Evolutionary conservation across 23 tunicate species (phyloP).

Genomic region (Phallusia fumigata): DNA sequence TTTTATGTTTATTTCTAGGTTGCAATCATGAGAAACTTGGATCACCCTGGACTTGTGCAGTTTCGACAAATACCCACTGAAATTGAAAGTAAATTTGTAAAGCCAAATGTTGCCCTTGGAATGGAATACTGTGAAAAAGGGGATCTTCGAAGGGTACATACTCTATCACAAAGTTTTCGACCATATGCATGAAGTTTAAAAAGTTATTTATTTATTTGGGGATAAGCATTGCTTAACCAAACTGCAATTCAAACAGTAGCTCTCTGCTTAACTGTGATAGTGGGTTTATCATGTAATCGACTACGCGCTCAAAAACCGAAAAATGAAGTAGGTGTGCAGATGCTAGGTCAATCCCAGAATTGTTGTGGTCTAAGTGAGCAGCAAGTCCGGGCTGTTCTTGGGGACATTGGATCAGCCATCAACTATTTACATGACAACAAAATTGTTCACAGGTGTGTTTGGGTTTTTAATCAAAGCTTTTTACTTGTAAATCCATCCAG

Average conservation of each 20-base stretch:
- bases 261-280: too few species aligned
- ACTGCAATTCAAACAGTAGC: too few species aligned
- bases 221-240: too few species aligned
- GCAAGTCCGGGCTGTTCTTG: constrained; percentile 60
- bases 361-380: constrained; percentile 85
- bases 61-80: constrained; percentile 66
- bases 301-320: too few species aligned
- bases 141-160: constrained; percentile 80
- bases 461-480: not conserved
- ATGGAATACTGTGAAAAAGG: constrained; percentile 93
- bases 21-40: constrained; percentile 44
- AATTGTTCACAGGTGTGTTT: constrained; percentile 77
- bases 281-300: too few species aligned
- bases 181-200: too few species aligned
- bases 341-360: constrained; percentile 52
- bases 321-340: constrained; percentile 4
- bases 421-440: constrained; percentile 54
- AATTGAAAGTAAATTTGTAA: constrained; percentile 31
- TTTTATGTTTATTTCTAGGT: constrained; percentile 30
- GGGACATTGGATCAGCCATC: constrained; percentile 77
- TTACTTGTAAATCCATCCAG: not conserved
- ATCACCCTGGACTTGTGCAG: constrained; percentile 69
- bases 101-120: constrained; percentile 52
- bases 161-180: too few species aligned
- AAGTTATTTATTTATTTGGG: too few species aligned